Percentiles rank a stretch among this genome's conserved stretches.
Conservation (phyloP, 2,888 invertebrate genomes). For the Lacanobia oleracea region DNA sequence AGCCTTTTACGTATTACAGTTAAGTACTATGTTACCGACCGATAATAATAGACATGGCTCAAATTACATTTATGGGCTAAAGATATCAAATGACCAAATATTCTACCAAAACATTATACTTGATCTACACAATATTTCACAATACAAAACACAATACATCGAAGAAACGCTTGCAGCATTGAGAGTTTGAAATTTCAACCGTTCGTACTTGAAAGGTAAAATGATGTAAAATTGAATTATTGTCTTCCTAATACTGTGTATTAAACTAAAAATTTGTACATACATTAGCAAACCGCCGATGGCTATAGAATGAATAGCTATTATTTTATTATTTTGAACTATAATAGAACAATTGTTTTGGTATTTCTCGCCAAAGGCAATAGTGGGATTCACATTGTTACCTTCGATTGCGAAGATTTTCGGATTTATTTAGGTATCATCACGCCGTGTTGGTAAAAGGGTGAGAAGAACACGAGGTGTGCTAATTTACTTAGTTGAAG, state of each 20-base stretch:
- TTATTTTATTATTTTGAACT: constrained; percentile 50
- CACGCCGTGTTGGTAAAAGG: constrained; percentile 36
- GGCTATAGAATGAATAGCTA: constrained; percentile 34
- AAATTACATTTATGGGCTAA: background rate
- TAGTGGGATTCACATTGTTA: constrained; percentile 41
- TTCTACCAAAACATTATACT: constrained; percentile 8
- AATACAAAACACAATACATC: constrained; percentile 18
- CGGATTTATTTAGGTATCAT: constrained; percentile 22
- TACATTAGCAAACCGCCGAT: constrained; percentile 34
- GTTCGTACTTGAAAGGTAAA: constrained; percentile 9
- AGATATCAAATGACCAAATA: constrained; percentile 8
- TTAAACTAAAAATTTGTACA: constrained; percentile 44
- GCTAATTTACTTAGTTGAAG: background rate
- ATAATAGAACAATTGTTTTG: constrained; percentile 51
- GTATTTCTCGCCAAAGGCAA: constrained; percentile 48
- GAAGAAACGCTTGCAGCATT: constrained; percentile 18
- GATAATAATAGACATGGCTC: background rate
- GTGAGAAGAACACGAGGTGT: constrained; percentile 23
- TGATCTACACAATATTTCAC: constrained; percentile 25
- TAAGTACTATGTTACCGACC: no score
- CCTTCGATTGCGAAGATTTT: constrained; percentile 36
- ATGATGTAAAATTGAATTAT: constrained; percentile 42
- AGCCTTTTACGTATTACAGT: background rate
- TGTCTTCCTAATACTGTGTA: constrained; percentile 41
- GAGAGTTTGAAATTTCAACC: constrained; percentile 33